Percentiles rank a stretch among this genome's conserved stretches.
phyloP scores from a whole-genome alignment of 2,797 vertebrate genomes.

The Enteromius unitaeniatus region DNA sequence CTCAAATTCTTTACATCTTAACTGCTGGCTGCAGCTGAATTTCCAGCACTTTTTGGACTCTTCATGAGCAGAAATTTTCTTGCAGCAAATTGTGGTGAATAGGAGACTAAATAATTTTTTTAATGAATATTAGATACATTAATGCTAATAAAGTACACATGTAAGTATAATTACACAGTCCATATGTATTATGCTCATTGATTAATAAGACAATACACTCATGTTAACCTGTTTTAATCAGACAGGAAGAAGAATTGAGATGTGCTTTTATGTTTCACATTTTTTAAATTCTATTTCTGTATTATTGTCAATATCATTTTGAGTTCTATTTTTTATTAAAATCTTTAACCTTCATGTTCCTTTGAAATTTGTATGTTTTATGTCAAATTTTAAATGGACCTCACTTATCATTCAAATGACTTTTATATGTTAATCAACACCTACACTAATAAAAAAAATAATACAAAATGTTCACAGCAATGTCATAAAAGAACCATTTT shows the following conservation, averaged over 20 bases:
- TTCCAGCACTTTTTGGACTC: conserved; percentile 51
- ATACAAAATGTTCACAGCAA: not conserved
- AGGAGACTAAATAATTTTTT: not conserved
- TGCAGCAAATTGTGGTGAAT: not conserved
- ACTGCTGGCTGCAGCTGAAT: conserved; percentile 60
- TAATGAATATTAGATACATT: not conserved
- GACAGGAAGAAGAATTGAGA: not conserved
- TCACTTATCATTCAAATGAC: not conserved
- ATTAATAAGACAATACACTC: not conserved
- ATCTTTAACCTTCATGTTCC: not conserved
- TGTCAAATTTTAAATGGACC: not conserved
- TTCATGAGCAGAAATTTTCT: not conserved
- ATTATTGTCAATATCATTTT: not conserved
- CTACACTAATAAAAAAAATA: not conserved
- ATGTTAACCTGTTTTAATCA: not conserved
- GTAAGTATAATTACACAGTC: not conserved
- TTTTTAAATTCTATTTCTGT: not conserved
- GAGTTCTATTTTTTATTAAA: not conserved
- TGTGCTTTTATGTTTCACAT: not conserved
- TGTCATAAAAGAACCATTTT: not conserved
- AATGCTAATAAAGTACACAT: not conserved
- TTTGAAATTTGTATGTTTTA: not conserved
- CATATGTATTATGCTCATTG: not conserved
- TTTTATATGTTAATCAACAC: not conserved
- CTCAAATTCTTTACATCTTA: conserved; percentile 64